Evolutionary conservation across 2,888 invertebrate genomes (phyloP).

Genomic region (Agrilus biguttatus): DNA sequence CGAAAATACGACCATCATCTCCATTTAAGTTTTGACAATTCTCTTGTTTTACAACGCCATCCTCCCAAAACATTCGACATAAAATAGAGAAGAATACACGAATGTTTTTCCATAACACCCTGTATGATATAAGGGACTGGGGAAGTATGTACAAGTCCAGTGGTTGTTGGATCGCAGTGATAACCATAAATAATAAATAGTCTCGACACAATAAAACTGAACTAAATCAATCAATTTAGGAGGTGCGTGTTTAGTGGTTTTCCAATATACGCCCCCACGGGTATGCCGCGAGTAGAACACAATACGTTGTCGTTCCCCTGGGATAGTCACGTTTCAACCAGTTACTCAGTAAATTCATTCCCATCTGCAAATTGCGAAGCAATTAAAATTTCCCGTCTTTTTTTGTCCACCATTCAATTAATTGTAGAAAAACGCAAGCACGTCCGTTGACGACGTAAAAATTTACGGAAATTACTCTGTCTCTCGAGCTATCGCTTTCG

Average conservation of each 20-base stretch:
- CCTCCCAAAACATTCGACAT: too few species aligned
- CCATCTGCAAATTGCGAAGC: slow-evolving; percentile 26
- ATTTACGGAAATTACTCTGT: slow-evolving; percentile 4
- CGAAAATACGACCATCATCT: too few species aligned
- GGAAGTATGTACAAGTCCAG: too few species aligned
- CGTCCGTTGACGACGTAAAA: slow-evolving; percentile 5
- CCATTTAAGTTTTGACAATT: too few species aligned
- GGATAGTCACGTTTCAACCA: slow-evolving; percentile 22
- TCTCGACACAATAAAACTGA: slow-evolving; percentile 9
- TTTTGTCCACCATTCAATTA: slow-evolving; percentile 12
- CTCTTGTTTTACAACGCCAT: too few species aligned
- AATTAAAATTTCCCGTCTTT: slow-evolving; percentile 22
- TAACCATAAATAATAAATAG: slow-evolving; percentile 5
- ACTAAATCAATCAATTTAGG: slow-evolving; percentile 19
- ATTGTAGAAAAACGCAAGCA: slow-evolving; percentile 9
- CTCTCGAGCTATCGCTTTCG: neutral
- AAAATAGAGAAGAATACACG: too few species aligned
- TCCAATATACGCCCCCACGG: slow-evolving; percentile 16
- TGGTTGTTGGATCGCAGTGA: neutral
- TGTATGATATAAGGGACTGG: too few species aligned
- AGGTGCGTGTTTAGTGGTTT: slow-evolving; percentile 20
- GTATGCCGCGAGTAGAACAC: slow-evolving; percentile 13
- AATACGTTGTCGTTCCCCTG: slow-evolving; percentile 16
- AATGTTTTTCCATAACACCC: too few species aligned
- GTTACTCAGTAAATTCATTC: slow-evolving; percentile 21